Conservation (phyloP, 2,113 vertebrate genomes). For the Periophthalmodon schlosseri region DNA sequence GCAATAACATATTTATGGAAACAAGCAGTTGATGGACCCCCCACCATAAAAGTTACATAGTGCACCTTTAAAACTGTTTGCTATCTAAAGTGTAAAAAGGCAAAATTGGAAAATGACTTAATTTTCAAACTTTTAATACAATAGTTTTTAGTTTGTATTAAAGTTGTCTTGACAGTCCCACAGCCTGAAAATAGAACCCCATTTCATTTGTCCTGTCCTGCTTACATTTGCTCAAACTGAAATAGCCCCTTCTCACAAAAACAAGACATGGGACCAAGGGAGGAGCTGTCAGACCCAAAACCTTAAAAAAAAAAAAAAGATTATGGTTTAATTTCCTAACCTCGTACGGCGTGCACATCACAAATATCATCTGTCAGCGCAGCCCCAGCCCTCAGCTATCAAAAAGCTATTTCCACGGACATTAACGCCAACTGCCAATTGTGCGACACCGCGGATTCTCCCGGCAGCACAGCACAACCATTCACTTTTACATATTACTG, state of each 20-base stretch:
- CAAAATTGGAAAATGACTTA: background rate
- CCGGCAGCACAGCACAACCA: background rate
- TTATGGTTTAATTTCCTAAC: conserved; percentile 18
- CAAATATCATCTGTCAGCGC: conserved; percentile 21
- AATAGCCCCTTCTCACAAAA: background rate
- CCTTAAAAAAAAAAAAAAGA: background rate
- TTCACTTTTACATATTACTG: conserved; percentile 1
- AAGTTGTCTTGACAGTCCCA: conserved; percentile 1
- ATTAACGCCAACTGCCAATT: conserved; percentile 26
- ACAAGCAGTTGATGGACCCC: background rate
- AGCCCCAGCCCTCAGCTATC: conserved; percentile 18
- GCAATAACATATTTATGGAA: too few species aligned
- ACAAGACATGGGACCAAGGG: conserved; percentile 5
- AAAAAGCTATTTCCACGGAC: conserved; percentile 13
- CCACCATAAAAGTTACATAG: background rate
- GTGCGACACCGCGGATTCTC: conserved; percentile 2
- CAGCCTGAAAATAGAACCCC: background rate
- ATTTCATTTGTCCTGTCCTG: conserved; percentile 3
- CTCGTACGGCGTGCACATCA: conserved; percentile 9
- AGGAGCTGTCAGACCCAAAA: conserved; percentile 12
- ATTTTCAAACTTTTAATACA: background rate
- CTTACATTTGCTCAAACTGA: background rate
- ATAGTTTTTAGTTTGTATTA: background rate
- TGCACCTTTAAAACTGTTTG: background rate
- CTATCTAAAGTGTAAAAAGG: background rate